Base-by-base conservation (phyloP, 2,888 invertebrate genomes). In the Serripes groenlandicus region DNA sequence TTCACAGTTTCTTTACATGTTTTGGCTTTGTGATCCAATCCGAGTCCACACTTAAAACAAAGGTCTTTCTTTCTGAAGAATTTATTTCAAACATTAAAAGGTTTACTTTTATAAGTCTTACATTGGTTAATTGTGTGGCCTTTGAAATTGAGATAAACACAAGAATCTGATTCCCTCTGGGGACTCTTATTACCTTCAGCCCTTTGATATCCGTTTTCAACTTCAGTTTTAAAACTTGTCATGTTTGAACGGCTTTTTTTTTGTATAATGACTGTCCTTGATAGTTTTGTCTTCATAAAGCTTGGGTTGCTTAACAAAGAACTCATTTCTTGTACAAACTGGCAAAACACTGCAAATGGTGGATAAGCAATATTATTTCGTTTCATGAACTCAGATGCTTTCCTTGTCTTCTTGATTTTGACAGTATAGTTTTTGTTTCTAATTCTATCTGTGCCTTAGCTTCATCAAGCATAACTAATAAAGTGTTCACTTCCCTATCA, bases 321-420 rank as follows among this genome's bases (percentile, higher is more conserved):
- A 35, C 35, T 66, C 35, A 66, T 37, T 66, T 66, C 66, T 15
- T 37, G 15, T 4, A 66, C 23, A 23, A 66, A 66, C 9, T 66
- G 64, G 26, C 74, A 81, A 62, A 83, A 86, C 11, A 52, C 60
- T 21, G n/a, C 21, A 68, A 81, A 83, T 32, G 86, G 76, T 15
- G 83, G 83, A 66, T 75, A 86, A 15, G 69, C 30, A 1, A 75
- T 80, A 9, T 54, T 30, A 54, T 66, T 9, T 7, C 3, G 30
- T 9, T 15, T 66, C 37, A 35, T 66, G 23, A 35, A 66, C 5
- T 37, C 23, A 34, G 9, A 21, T 35, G 66, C 66, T 37, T 37
- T 66, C 4, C 7, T 37, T 9, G 32, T 37, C 66, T 54, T 23
- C 54, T 23, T 54, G 54, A 54, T 15, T 15, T 23, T 54, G 54